Conservation (phyloP, 2,888 invertebrate genomes). For the Alloplasta piceator region DNA sequence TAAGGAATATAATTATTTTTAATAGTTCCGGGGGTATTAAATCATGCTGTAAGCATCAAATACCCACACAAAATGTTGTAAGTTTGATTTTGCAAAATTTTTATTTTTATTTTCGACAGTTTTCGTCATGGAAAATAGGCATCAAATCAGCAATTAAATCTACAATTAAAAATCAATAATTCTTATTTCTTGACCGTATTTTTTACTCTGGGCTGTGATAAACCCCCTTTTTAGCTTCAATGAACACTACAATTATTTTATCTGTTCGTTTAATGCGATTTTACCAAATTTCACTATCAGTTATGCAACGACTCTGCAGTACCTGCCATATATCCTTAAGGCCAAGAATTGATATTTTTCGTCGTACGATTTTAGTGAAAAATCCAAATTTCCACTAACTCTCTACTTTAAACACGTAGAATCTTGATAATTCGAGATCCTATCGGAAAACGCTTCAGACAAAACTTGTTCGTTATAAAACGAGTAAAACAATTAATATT, state of each 20-base stretch:
- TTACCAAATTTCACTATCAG: slow-evolving; percentile 40
- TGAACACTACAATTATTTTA: slow-evolving; percentile 39
- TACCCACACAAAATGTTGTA: slow-evolving; percentile 13
- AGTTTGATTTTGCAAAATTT: slow-evolving; percentile 6
- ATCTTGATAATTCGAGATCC: too few species aligned
- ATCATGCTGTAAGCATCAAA: slow-evolving; percentile 17
- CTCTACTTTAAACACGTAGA: too few species aligned
- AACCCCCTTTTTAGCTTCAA: slow-evolving; percentile 9
- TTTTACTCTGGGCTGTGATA: slow-evolving; percentile 24
- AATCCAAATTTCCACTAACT: too few species aligned
- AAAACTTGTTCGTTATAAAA: too few species aligned
- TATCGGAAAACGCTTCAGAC: too few species aligned
- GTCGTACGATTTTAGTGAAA: too few species aligned
- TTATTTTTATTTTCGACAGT: slow-evolving; percentile 11
- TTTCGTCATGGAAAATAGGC: slow-evolving; percentile 23
- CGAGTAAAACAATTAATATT: too few species aligned
- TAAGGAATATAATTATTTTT: slow-evolving; percentile 25
- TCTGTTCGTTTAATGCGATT: slow-evolving; percentile 33
- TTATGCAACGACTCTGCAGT: slow-evolving; percentile 36
- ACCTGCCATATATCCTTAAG: slow-evolving; percentile 46
- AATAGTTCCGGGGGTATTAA: slow-evolving; percentile 27
- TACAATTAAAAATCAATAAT: slow-evolving; percentile 26
- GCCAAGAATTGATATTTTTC: too few species aligned
- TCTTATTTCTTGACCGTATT: slow-evolving; percentile 10
- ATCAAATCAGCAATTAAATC: slow-evolving; percentile 34